A percentile compares a stretch with the other conserved stretches of the same genome.
These are phyloP conservation scores for Sciurus carolinensis DNA, from an alignment of 2,797 vertebrate species.

Conservation along the genomic window DNA sequence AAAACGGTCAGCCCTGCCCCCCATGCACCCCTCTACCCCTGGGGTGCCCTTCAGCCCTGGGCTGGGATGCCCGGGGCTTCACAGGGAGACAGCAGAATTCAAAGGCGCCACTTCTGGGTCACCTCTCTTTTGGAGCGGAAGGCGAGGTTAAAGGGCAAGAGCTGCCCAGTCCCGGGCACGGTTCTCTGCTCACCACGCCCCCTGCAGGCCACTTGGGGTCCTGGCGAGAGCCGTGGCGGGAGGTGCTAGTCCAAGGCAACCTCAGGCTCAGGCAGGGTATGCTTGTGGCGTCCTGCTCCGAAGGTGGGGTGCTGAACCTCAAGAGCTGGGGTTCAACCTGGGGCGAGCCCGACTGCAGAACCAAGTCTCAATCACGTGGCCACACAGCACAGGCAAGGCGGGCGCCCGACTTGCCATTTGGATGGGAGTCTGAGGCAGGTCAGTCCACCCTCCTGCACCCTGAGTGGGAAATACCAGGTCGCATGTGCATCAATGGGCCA, in stretches of 20 bases:
- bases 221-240: background rate
- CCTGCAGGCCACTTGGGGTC: too few species aligned
- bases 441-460: background rate
- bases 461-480: background rate
- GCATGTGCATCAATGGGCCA: too few species aligned
- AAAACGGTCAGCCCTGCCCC: background rate
- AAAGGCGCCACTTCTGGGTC: background rate
- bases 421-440: background rate
- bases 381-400: background rate
- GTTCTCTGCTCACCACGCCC: background rate
- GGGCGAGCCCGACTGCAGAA: background rate
- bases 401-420: too few species aligned
- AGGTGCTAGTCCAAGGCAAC: background rate
- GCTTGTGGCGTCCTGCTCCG: background rate
- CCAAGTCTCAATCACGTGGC: background rate
- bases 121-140: background rate
- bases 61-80: background rate
- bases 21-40: too few species aligned
- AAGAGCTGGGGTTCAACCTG: background rate
- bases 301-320: background rate
- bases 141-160: background rate
- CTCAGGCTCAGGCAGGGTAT: too few species aligned
- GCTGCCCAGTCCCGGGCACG: fast-evolving
- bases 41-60: background rate
- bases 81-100: background rate